A percentile compares a stretch with the other conserved stretches of the same genome.
Conservation (phyloP, 2,797 vertebrate genomes). For the Rhincodon typus region DNA sequence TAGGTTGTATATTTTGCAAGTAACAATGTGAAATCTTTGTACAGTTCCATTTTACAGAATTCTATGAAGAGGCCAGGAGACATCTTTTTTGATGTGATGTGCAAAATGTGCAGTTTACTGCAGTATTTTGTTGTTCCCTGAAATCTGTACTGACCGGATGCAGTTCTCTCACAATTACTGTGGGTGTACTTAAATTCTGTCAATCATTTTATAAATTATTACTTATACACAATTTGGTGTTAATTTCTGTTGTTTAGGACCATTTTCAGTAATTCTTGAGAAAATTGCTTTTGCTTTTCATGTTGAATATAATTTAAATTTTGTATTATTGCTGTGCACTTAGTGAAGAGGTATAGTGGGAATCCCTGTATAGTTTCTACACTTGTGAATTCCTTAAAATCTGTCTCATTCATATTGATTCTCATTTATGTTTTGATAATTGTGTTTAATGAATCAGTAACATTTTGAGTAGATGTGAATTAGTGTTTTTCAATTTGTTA, state of each 20-base stretch:
- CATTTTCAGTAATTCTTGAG: slow-evolving; percentile 63
- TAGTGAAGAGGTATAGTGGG: slow-evolving; percentile 32
- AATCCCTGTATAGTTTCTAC: slow-evolving; percentile 34
- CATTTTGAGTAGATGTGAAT: slow-evolving; percentile 61
- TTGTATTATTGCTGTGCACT: slow-evolving; percentile 36
- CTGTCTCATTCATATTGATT: slow-evolving; percentile 76
- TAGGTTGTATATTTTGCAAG: slow-evolving; percentile 67
- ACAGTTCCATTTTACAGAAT: slow-evolving; percentile 57
- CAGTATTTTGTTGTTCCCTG: slow-evolving; percentile 52
- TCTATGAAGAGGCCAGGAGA: slow-evolving; percentile 49
- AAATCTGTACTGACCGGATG: slow-evolving; percentile 53
- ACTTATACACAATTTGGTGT: slow-evolving; percentile 58
- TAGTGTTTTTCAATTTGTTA: slow-evolving; percentile 64
- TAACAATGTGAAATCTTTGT: slow-evolving; percentile 78
- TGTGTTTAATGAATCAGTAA: slow-evolving; percentile 69
- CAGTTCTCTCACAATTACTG: slow-evolving; percentile 55
- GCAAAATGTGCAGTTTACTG: slow-evolving; percentile 28
- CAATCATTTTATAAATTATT: slow-evolving; percentile 61
- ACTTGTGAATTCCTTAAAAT: slow-evolving; percentile 69
- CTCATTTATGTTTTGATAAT: slow-evolving; percentile 57
- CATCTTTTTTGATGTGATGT: slow-evolving; percentile 53
- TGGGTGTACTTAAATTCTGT: slow-evolving; percentile 52
- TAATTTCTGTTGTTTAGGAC: slow-evolving; percentile 58
- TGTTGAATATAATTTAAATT: slow-evolving; percentile 52
- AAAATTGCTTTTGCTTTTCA: slow-evolving; percentile 57